phyloP scores from a whole-genome alignment of 2,113 vertebrate species.

The Ophiodon elongatus region DNA sequence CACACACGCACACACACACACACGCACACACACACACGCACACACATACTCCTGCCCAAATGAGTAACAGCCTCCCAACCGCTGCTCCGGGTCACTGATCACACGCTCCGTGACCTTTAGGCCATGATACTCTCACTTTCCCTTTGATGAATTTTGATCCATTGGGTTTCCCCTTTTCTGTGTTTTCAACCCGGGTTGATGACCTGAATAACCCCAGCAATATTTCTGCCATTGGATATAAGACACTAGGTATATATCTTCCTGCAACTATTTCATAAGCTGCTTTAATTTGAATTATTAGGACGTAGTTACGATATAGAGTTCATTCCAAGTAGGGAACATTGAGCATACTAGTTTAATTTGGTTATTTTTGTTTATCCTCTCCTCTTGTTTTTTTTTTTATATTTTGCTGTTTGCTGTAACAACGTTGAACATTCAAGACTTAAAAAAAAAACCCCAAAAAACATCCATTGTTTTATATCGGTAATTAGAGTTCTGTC shows the following conservation, averaged over 20 bases:
- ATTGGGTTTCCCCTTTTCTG: neutral
- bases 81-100: constrained; percentile 46
- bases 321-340: neutral
- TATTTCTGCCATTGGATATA: neutral
- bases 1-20: constrained; percentile 13
- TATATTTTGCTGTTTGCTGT: neutral
- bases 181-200: no score
- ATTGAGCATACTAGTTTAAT: no score
- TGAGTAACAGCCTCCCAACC: neutral
- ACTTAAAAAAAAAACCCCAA: no score
- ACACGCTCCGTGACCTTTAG: constrained; percentile 47
- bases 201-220: neutral
- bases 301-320: neutral
- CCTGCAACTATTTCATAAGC: fast-evolving
- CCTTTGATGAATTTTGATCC: neutral
- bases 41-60: neutral
- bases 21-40: constrained; percentile 11
- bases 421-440: neutral
- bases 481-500: no score
- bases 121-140: constrained; percentile 8
- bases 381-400: neutral
- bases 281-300: neutral
- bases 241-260: neutral
- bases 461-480: no score
- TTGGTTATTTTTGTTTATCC: no score